Evolutionary conservation across 1,140 invertebrate species (phyloP), one percentile per base, ranked within the genome.

Genomic region (Apis dorsata): DNA sequence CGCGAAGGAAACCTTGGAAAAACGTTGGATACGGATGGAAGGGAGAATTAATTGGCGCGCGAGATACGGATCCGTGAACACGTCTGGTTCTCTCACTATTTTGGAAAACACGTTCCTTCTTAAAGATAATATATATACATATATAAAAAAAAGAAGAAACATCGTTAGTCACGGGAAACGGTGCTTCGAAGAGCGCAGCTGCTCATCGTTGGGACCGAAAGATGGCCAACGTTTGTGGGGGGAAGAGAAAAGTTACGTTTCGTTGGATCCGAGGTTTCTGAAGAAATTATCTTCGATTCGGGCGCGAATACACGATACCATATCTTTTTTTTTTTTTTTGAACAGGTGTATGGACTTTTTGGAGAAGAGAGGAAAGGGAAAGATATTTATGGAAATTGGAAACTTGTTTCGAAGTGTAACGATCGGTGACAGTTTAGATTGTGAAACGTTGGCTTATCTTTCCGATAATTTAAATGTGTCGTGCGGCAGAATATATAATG

Each of bases 11-110:
- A 51, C 21, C 4, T 8, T 7, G 55, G 13, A 49, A n/a, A 13
- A 75, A 53, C 24, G 53, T 28, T 3, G 51, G 12, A 13, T 21
- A 44, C 7, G n/a, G 49, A 49, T 5, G n/a, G 24, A 49, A 24
- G n/a, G 59, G n/a, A 74, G 44, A 81, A 81, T 81, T 81, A 81
- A 81, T 81, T 81, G 79, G 79, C 53, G 62, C 79, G 62, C 53
- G 24, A 68, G 79, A 81, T 75, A 81, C 79, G 71, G 71, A 81
- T 81, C 85, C 81, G 75, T 75, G 85, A 79, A 79, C 85, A 75
- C 85, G 81, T 78, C 79, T 73, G 77, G 34, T 44, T 71, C 70
- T 85, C 78, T 80, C 44, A 76, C 70, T 59, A 83, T 77, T 86
- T 87, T 65, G 71, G 75, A 83, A 83, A 86, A 81, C 71, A 66